Evolutionary conservation across 2,113 vertebrate species (phyloP), one percentile per base, ranked within the genome.

Genomic region (Cyphomyrus plagiostoma): DNA sequence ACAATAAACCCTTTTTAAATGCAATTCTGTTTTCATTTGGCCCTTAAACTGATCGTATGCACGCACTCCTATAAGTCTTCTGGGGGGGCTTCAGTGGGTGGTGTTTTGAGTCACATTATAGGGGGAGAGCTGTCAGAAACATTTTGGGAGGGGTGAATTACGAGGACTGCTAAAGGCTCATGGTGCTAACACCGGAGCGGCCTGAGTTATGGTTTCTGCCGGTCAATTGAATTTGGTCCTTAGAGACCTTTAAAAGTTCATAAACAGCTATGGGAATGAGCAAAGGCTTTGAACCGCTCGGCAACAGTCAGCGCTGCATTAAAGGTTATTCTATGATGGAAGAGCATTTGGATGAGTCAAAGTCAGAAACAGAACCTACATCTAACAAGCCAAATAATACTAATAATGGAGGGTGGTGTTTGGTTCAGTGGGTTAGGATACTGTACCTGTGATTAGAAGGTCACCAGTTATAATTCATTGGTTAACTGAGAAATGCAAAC

Each of bases 161-260:
- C 13, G 2, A 39, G n/a, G 49, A 39, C 15, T 15, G 17, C 50
- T 56, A 6, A 0, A 48, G 21, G 13, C 39, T 4, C 1, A 11
- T 21, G 50, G 50, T 26, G 11, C 50, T 15, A 50, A 52, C 45
- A 5, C 46, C 4, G 26, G n/a, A n/a, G 74, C 10, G 66, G 88
- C 10, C 19, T 89, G 70, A 82, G 88, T 48, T 66, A 74, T 88
- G 87, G 70, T 10, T 42, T 26, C 45, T 82, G 88, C 35, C 15
- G 70, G 53, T 82, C 46, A 50, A 45, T 80, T 89, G 70, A 89
- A 53, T 89, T 82, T 30, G 46, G 48, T 9, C 70, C 88, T 82
- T 35, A 82, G 88, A 89, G 88, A 80, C 88, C 70, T 56, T 80
- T 89, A 89, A 53, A 42, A 89, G 74, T 82, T 70, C 88, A 82